phyloP scores from a whole-genome alignment of 2,113 vertebrate species.

The Salvelinus fontinalis region DNA sequence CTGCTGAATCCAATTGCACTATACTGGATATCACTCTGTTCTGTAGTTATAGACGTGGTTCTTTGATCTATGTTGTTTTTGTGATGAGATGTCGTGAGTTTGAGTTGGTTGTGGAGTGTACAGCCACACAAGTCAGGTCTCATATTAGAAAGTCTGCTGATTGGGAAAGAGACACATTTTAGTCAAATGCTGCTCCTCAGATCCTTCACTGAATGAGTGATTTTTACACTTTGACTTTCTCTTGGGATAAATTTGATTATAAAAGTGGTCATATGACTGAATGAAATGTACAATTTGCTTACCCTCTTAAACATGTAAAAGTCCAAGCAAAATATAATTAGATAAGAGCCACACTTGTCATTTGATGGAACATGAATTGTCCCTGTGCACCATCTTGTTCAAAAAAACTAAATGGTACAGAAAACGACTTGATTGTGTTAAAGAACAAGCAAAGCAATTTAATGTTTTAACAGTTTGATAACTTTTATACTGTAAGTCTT shows the following conservation, averaged over 20 bases:
- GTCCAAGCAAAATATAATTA: background rate
- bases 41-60: conserved; percentile 53
- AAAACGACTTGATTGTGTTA: conserved; percentile 36
- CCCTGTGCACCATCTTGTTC: background rate
- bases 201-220: conserved; percentile 21
- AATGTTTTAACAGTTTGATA: conserved; percentile 31
- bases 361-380: background rate
- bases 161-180: conserved; percentile 27
- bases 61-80: conserved; percentile 46
- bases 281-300: background rate
- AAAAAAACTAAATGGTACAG: background rate
- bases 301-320: background rate
- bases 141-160: conserved; percentile 23
- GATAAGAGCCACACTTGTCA: conserved; percentile 1
- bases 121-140: conserved; percentile 43
- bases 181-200: conserved; percentile 26
- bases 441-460: conserved; percentile 31
- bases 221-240: background rate
- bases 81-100: conserved; percentile 58
- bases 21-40: conserved; percentile 62
- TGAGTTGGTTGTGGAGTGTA: conserved; percentile 45
- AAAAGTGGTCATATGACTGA: background rate
- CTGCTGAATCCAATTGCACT: conserved; percentile 77
- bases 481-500: conserved; percentile 9
- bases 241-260: background rate